Conservation (phyloP, 2,797 vertebrate genomes). For the Coreius guichenoti region DNA sequence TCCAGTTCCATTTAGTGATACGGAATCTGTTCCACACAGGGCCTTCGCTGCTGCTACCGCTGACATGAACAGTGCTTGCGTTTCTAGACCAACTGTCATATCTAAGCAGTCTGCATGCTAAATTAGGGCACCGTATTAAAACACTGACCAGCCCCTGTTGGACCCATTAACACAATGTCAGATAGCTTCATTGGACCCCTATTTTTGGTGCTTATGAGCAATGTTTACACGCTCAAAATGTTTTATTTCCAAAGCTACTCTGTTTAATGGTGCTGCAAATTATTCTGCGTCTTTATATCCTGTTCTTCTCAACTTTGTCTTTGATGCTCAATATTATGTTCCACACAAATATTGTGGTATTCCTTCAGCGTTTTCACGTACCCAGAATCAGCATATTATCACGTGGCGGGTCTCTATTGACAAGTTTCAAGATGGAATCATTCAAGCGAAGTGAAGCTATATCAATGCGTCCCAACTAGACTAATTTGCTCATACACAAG, state of each 20-base stretch:
- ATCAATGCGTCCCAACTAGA: constrained; percentile 13
- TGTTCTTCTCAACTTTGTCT: background rate
- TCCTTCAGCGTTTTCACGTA: constrained; percentile 13
- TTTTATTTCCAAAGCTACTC: constrained; percentile 2
- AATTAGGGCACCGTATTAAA: constrained; percentile 20
- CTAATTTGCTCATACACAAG: constrained; percentile 41
- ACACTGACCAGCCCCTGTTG: background rate
- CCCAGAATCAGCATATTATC: background rate
- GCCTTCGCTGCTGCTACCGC: constrained; percentile 29
- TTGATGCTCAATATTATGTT: background rate
- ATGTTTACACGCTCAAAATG: constrained; percentile 35
- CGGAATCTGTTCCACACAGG: constrained; percentile 25
- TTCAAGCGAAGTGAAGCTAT: constrained; percentile 29
- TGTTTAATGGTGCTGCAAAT: constrained; percentile 6
- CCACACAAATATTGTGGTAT: background rate
- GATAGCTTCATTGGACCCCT: constrained; percentile 3
- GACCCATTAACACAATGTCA: constrained; percentile 17
- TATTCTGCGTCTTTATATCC: background rate
- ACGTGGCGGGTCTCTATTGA: constrained; percentile 1
- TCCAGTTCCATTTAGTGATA: constrained; percentile 33
- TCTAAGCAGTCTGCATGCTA: background rate
- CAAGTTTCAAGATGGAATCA: constrained; percentile 25
- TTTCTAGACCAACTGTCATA: background rate
- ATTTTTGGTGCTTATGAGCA: constrained; percentile 17
- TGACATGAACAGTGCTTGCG: constrained; percentile 13